These are phyloP conservation scores for Sisyra nigra DNA, from an alignment of 2,888 invertebrate species.

Conservation along the genomic window DNA sequence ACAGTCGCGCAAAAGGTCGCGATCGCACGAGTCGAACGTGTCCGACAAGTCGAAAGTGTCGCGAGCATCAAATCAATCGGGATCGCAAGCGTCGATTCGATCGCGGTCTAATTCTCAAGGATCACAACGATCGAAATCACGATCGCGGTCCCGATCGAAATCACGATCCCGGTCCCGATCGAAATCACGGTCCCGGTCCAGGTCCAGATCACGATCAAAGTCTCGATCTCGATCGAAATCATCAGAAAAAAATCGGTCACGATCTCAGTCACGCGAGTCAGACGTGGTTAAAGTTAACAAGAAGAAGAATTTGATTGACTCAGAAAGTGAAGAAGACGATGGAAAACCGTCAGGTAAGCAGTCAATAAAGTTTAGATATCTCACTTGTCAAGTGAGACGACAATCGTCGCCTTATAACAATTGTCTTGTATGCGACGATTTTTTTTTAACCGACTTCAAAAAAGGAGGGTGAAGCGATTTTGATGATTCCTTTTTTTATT, in stretches of 20 bases:
- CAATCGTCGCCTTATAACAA: too few relatives aligned
- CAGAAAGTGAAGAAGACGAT: conserved; percentile 51
- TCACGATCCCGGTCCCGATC: conserved; percentile 26
- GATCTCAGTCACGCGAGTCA: conserved; percentile 17
- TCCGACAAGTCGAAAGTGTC: not conserved
- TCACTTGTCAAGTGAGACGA: too few relatives aligned
- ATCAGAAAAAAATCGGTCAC: conserved; percentile 18
- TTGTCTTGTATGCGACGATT: too few relatives aligned
- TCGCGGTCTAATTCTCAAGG: conserved; percentile 13
- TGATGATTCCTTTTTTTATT: too few relatives aligned
- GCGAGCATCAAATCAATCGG: conserved; percentile 12
- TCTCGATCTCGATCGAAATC: conserved; percentile 10
- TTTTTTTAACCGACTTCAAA: too few relatives aligned
- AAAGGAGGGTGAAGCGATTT: too few relatives aligned
- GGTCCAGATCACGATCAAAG: conserved; percentile 13
- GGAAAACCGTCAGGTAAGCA: conserved; percentile 14
- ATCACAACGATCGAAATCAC: conserved; percentile 16
- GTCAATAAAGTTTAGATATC: conserved; percentile 10
- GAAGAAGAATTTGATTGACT: conserved; percentile 33
- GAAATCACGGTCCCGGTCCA: conserved; percentile 20
- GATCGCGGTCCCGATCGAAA: conserved; percentile 1
- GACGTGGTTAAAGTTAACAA: conserved; percentile 25
- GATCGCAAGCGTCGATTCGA: conserved; percentile 15
- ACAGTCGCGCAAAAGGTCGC: not conserved
- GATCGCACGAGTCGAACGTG: not conserved